phyloP scores from a whole-genome alignment of 1,140 invertebrate species.

The Homalodisca vitripennis region DNA sequence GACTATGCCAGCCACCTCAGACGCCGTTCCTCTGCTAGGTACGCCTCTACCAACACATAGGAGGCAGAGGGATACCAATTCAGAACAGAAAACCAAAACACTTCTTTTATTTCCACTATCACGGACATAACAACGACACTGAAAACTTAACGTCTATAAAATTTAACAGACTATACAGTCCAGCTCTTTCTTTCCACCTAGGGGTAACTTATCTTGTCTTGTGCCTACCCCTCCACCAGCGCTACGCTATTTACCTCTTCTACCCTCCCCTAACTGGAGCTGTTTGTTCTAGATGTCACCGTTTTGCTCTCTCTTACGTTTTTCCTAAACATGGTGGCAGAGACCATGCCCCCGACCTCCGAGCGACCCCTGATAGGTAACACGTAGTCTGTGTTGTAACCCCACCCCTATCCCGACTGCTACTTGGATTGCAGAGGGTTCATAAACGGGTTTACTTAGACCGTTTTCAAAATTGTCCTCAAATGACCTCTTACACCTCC shows the following conservation, averaged over 20 bases:
- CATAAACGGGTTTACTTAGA: background rate
- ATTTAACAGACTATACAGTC: background rate
- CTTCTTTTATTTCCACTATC: too few relatives aligned
- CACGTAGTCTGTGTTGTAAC: slow-evolving; percentile 29
- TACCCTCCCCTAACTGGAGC: slow-evolving; percentile 30
- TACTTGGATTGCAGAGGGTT: slow-evolving; percentile 47
- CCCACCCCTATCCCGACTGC: slow-evolving; percentile 34
- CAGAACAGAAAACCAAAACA: too few relatives aligned
- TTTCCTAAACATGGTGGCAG: slow-evolving; percentile 66
- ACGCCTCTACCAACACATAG: slow-evolving; percentile 41
- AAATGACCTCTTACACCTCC: slow-evolving; percentile 1
- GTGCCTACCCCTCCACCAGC: background rate
- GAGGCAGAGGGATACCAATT: slow-evolving; percentile 37
- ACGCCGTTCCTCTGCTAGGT: slow-evolving; percentile 84
- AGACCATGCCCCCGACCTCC: slow-evolving; percentile 64
- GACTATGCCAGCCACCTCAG: slow-evolving; percentile 81
- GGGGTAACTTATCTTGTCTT: slow-evolving; percentile 22
- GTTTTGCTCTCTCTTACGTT: slow-evolving; percentile 71
- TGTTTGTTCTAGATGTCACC: slow-evolving; percentile 59
- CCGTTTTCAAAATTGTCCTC: slow-evolving; percentile 13
- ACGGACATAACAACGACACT: too few relatives aligned
- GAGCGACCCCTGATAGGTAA: slow-evolving; percentile 67
- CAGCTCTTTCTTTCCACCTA: too few relatives aligned
- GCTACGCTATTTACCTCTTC: too few relatives aligned
- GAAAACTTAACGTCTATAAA: too few relatives aligned